Conservation (phyloP, 2,797 vertebrate species). For the Nasua narica region DNA sequence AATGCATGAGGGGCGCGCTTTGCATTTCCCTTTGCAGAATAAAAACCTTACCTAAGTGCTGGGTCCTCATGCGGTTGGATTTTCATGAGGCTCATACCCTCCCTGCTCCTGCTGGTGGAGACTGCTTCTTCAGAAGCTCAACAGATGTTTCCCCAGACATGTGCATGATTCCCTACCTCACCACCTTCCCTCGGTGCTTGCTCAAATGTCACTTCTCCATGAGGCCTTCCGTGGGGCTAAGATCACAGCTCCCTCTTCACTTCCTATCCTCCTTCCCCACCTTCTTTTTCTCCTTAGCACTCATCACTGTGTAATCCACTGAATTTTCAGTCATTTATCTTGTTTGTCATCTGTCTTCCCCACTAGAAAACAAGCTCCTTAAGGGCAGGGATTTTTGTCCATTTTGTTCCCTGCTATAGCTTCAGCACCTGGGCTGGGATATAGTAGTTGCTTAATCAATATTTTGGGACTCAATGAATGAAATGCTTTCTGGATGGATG, state of each 20-base stretch:
- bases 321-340: not conserved
- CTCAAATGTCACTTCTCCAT: not conserved
- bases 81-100: not conserved
- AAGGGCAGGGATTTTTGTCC: not conserved
- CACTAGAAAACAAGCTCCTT: not conserved
- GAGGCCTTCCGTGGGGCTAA: not conserved
- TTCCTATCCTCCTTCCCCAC: not conserved
- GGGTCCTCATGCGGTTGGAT: not conserved
- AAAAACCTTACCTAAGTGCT: not conserved
- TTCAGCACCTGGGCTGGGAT: not conserved
- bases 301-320: not conserved
- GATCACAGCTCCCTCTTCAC: not conserved
- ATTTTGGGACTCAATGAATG: not conserved
- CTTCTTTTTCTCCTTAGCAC: not conserved
- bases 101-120: not conserved
- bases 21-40: not conserved
- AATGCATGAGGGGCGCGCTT: accelerated
- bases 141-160: not conserved
- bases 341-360: not conserved
- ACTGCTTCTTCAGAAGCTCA: not conserved
- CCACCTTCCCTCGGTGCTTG: not conserved
- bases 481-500: not conserved
- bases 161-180: not conserved
- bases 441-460: not conserved
- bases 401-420: not conserved